These are phyloP conservation scores for Epizoanthus stellaris DNA, from an alignment of 92 coral and sea anemone species.

Conservation along the genomic window DNA sequence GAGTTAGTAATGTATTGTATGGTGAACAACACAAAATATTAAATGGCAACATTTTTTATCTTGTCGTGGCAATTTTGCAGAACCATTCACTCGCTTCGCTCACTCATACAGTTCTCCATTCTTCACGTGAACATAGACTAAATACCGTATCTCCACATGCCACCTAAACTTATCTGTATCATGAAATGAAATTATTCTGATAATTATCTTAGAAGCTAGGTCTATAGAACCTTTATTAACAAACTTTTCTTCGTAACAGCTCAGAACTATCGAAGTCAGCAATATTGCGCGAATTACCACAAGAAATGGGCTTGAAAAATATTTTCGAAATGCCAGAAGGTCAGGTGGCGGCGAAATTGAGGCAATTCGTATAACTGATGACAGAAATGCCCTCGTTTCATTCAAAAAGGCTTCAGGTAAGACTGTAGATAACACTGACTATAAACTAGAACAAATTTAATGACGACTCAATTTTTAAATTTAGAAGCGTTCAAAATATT, in stretches of 20 bases:
- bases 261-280: slow-evolving; percentile 7
- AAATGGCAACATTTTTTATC: too few species aligned
- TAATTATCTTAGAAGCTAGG: background rate
- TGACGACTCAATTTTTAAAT: too few species aligned
- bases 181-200: background rate
- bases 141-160: too few species aligned
- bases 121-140: too few species aligned
- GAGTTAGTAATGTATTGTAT: too few species aligned
- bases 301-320: slow-evolving; percentile 11
- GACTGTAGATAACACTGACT: background rate
- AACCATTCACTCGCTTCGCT: too few species aligned
- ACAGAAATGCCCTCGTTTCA: slow-evolving; percentile 12
- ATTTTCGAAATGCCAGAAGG: slow-evolving; percentile 9
- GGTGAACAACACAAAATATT: too few species aligned
- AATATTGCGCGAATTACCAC: background rate
- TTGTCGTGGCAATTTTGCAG: too few species aligned
- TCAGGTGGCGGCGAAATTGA: slow-evolving; percentile 24
- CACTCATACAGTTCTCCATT: too few species aligned
- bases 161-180: too few species aligned
- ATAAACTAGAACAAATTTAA: too few species aligned
- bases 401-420: slow-evolving; percentile 14
- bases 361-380: background rate
- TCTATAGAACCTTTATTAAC: background rate
- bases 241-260: background rate
- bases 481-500: too few species aligned